These are phyloP conservation scores for Mycteria americana DNA, from an alignment of 2,797 vertebrate genomes.

Conservation along the genomic window DNA sequence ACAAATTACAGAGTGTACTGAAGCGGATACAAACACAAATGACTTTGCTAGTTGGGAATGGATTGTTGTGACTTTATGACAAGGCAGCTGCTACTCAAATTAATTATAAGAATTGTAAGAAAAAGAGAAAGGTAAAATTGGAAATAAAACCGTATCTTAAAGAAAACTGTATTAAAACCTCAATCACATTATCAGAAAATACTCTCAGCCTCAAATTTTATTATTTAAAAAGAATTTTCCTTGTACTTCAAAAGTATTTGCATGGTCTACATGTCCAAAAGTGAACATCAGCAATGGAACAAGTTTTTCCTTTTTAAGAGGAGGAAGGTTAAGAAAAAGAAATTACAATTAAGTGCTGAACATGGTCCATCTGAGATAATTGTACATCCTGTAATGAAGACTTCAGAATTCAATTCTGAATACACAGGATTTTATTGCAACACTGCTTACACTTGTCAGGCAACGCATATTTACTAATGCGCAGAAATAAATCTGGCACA, in stretches of 20 bases:
- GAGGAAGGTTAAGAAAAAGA: neutral
- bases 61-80: neutral
- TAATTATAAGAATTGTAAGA: neutral
- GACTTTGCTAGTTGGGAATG: neutral
- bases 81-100: neutral
- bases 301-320: neutral
- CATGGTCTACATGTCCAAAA: neutral
- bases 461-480: accelerated
- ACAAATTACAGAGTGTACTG: neutral
- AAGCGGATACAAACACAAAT: neutral
- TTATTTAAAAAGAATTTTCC: neutral
- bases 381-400: neutral
- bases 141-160: neutral
- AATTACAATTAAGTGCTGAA: neutral
- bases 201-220: neutral
- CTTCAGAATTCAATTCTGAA: neutral
- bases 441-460: neutral
- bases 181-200: neutral
- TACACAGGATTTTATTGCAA: neutral
- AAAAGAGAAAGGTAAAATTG: neutral
- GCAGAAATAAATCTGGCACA: neutral
- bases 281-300: neutral
- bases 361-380: neutral
- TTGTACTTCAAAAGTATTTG: neutral
- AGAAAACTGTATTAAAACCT: neutral